These are phyloP conservation scores for Aythya fuligula DNA, from an alignment of 2,797 vertebrate species.

Conservation along the genomic window DNA sequence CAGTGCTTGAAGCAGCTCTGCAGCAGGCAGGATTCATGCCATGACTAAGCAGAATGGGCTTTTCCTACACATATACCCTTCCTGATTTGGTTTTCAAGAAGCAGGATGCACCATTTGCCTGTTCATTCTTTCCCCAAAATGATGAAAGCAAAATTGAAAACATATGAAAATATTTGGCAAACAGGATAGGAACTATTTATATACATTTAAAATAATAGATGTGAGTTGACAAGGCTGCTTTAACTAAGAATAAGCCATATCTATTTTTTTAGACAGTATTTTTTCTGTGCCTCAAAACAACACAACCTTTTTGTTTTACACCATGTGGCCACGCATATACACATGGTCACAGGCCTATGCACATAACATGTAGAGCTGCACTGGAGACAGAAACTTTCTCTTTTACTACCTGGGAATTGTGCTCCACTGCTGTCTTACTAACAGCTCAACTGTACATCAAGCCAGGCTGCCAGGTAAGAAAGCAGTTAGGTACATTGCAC, in stretches of 20 bases:
- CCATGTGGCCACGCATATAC: background rate
- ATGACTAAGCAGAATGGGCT: background rate
- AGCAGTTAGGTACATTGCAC: background rate
- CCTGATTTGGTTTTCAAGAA: constrained; percentile 2
- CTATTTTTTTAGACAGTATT: background rate
- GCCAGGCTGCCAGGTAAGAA: background rate
- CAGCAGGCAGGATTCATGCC: background rate
- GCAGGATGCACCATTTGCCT: background rate
- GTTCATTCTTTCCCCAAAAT: constrained; percentile 10
- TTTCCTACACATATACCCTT: background rate
- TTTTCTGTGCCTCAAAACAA: background rate
- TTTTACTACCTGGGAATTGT: background rate
- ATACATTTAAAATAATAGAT: constrained; percentile 35
- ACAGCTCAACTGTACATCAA: background rate
- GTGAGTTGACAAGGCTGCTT: constrained; percentile 4
- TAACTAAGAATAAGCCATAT: background rate
- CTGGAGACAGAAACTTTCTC: background rate
- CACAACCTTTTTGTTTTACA: background rate
- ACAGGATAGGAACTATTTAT: constrained; percentile 19
- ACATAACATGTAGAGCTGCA: background rate
- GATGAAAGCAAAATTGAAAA: constrained; percentile 47
- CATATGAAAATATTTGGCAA: constrained; percentile 41
- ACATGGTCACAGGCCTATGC: background rate
- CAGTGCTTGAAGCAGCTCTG: background rate
- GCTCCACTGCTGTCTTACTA: background rate